Evolutionary conservation across 2,888 invertebrate species (phyloP), one percentile per base, ranked within the genome.

Genomic region (Caenorhabditis macrosperma): DNA sequence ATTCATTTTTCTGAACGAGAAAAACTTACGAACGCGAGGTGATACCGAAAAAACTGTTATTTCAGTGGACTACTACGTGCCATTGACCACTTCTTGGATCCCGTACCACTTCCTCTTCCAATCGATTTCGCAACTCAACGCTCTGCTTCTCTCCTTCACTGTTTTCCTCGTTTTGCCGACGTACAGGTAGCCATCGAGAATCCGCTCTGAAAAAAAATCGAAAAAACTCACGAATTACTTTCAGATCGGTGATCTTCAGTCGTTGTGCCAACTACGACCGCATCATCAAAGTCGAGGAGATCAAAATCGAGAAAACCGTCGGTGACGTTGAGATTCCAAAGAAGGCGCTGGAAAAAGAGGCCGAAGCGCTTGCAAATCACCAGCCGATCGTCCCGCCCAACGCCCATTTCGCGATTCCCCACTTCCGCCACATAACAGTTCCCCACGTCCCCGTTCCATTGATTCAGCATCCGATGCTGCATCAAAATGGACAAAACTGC

Each of bases 81-180:
- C 75, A 10, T 46, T 69, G n/a, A 75, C 79, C 17, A 26, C 57
- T 20, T 35, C 54, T 20, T 79, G 79, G 79, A 15, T 64, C 2
- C 54, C 69, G 6, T 79, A 64, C 30, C 79, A 79, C 30, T 75
- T 75, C 33, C 20, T 79, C 24, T 64, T 68, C 57, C 75, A 68
- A 48, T 75, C 79, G 0, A 10, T 79, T 2, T 50, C 64, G 1
- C 75, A 74, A 54, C 41, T 79, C 22, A 75, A 69, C 35, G 59
- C 79, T 17, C 57, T 79, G 22, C 22, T 79, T 30, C 60, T 79
- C 3, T 79, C 79, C 0, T 3, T 75, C 44, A 50, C 67, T 9
- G 59, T 75, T 7, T 79, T 79, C 24, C 30, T 79, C 24, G 30
- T 79, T n/a, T 54, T 79, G 12, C 79, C 79, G 22, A 75, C 75